These are phyloP conservation scores for Porites cylindrica DNA, from an alignment of 92 coral and sea anemone species.

Conservation along the genomic window DNA sequence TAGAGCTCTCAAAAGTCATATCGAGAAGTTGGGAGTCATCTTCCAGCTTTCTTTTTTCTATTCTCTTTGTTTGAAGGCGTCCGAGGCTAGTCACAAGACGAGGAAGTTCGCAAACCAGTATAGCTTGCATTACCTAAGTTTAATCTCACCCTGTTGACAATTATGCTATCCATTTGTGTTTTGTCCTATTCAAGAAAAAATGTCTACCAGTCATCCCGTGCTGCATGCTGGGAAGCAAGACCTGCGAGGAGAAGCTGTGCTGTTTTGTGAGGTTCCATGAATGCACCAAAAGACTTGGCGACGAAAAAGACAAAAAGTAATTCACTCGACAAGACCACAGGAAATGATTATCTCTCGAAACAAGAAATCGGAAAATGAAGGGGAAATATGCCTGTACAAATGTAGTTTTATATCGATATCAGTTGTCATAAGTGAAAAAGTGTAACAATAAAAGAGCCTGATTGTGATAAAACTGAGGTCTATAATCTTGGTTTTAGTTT, in stretches of 20 bases:
- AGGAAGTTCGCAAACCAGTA: no score
- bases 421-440: slow-evolving; percentile 31
- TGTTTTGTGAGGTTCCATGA: slow-evolving; percentile 47
- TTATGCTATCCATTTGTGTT: no score
- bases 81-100: no score
- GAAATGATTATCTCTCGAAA: no score
- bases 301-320: neutral
- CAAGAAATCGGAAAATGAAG: neutral
- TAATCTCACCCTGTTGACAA: no score
- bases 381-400: slow-evolving; percentile 12
- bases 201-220: slow-evolving; percentile 45
- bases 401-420: slow-evolving; percentile 42
- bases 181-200: neutral
- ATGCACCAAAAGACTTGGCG: slow-evolving; percentile 5
- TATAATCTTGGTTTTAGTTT: neutral
- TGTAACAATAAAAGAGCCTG: slow-evolving; percentile 54
- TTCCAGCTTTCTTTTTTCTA: no score
- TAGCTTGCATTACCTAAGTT: no score
- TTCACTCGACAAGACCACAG: neutral
- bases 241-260: slow-evolving; percentile 51
- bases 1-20: no score
- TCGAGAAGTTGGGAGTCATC: no score
- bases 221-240: slow-evolving; percentile 12
- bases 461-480: slow-evolving; percentile 23
- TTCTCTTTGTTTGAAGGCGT: no score